Evolutionary conservation across 2,888 invertebrate genomes (phyloP).

Genomic region (Slavum lentiscoides): DNA sequence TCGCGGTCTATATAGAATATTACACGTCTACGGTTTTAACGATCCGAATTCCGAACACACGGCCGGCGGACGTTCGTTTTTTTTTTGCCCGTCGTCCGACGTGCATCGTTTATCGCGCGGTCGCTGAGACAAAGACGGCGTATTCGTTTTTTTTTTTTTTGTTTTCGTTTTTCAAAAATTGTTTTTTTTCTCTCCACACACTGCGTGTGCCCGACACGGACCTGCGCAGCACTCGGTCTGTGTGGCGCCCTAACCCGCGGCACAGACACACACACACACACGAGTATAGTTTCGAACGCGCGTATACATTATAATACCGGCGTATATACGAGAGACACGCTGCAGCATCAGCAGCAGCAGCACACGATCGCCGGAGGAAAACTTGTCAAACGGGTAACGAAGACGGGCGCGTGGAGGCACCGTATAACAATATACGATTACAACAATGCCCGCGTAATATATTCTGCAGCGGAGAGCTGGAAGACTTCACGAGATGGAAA

Average conservation of each 20-base stretch:
- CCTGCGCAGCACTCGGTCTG: slow-evolving; percentile 2
- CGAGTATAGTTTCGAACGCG: neutral
- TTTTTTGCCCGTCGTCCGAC: no score
- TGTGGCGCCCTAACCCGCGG: slow-evolving; percentile 46
- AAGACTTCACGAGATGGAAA: slow-evolving; percentile 3
- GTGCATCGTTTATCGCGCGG: slow-evolving; percentile 8
- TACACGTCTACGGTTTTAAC: no score
- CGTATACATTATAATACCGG: no score
- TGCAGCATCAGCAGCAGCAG: no score
- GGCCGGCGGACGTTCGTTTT: no score
- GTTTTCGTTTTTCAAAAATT: neutral
- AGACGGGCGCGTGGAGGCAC: slow-evolving; percentile 6
- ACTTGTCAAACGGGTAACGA: slow-evolving; percentile 47
- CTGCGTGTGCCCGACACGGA: neutral
- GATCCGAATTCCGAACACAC: no score
- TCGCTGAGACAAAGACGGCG: neutral
- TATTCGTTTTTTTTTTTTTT: neutral
- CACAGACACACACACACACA: neutral
- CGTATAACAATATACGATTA: neutral
- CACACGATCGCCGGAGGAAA: slow-evolving; percentile 17
- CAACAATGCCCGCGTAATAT: no score
- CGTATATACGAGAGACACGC: neutral
- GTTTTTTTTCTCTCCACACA: no score
- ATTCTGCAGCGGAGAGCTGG: neutral
- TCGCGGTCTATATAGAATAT: no score